These are phyloP conservation scores for Choristoneura fumiferana DNA, from an alignment of 1,140 invertebrate genomes.

Conservation along the genomic window DNA sequence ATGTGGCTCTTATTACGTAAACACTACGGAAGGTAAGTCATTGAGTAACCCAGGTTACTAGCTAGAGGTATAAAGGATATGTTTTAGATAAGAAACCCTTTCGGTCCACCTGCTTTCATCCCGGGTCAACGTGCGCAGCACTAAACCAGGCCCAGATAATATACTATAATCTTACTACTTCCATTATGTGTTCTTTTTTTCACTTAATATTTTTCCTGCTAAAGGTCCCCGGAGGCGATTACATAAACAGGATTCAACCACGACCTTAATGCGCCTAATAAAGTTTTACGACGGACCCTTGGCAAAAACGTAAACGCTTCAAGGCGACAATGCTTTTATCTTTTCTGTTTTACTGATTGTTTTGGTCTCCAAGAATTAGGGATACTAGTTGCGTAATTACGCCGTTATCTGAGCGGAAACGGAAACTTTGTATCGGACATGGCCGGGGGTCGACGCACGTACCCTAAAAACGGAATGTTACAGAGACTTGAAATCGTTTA, in stretches of 20 bases:
- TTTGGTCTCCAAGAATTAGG: slow-evolving; percentile 61
- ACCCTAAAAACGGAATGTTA: slow-evolving; percentile 11
- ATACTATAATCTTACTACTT: slow-evolving; percentile 50
- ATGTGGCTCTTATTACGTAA: slow-evolving; percentile 11
- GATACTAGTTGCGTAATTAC: slow-evolving; percentile 27
- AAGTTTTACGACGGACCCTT: slow-evolving; percentile 75
- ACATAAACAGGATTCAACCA: slow-evolving; percentile 77
- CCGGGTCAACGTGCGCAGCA: slow-evolving; percentile 7
- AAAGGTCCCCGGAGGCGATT: slow-evolving; percentile 73
- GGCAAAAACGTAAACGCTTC: slow-evolving; percentile 70
- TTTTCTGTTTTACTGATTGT: slow-evolving; percentile 74
- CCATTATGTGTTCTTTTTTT: slow-evolving; percentile 62
- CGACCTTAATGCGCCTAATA: slow-evolving; percentile 77
- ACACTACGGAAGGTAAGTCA: slow-evolving; percentile 6
- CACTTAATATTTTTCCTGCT: slow-evolving; percentile 74
- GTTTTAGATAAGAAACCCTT: slow-evolving; percentile 17
- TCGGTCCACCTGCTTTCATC: slow-evolving; percentile 12
- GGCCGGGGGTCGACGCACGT: slow-evolving; percentile 1
- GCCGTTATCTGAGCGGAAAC: background rate
- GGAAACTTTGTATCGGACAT: slow-evolving; percentile 3
- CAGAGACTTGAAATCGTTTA: slow-evolving; percentile 38
- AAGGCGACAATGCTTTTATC: slow-evolving; percentile 76
- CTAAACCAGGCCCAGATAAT: slow-evolving; percentile 13
- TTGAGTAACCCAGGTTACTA: background rate
- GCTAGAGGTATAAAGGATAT: background rate